Evolutionary conservation across 2,113 vertebrate genomes (phyloP), one percentile per base, ranked within the genome.

Genomic region (Eleginops maclovinus): DNA sequence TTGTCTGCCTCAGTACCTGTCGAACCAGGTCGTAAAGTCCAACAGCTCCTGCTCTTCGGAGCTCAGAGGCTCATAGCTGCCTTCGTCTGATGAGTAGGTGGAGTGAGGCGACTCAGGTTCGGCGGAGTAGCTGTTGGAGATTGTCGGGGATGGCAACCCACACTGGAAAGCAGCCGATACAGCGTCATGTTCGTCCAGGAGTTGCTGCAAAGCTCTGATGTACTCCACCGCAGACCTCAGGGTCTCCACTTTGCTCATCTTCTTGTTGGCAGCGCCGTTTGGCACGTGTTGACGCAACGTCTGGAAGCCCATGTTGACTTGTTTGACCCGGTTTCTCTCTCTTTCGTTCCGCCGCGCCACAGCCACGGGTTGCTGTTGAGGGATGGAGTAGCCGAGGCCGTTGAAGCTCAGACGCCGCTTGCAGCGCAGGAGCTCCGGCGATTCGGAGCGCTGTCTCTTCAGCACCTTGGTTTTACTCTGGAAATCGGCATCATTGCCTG

Each of bases 181-280:
- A 0, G 95, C 94, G 79, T 98, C 97, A 63, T 98, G 96, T 82
- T 98, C 97, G 81, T 97, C 96, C 56, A 99, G 92, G 31, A 98
- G 96, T 54, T 95, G 93, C 92, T 99, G 98, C 82, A 99, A 81
- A 41, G 98, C 98, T 19, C 96, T 93, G 89, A 99, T 99, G 92
- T 99, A 99, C 90, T 98, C 96, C 83, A 97, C 97, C 16, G 98
- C 97, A 0, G 98, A 99, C 83, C 97, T 93, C 76, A 99, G 95
- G 0, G 98, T 99, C 93, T 99, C 97, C 91, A 98, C 98, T 59
- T 99, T 99, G 93, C 98, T 99, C 96, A 99, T 96, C 94, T 98
- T 98, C 95, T 97, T 98, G 94, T 95, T 97, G 81, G 97, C 96
- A 22, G 96, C 95, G 62, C 97, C 97, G 92, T 96, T 96, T 0